These are phyloP conservation scores for Aphelenchoides avenae DNA, from an alignment of 1,140 invertebrate species.

Conservation along the genomic window DNA sequence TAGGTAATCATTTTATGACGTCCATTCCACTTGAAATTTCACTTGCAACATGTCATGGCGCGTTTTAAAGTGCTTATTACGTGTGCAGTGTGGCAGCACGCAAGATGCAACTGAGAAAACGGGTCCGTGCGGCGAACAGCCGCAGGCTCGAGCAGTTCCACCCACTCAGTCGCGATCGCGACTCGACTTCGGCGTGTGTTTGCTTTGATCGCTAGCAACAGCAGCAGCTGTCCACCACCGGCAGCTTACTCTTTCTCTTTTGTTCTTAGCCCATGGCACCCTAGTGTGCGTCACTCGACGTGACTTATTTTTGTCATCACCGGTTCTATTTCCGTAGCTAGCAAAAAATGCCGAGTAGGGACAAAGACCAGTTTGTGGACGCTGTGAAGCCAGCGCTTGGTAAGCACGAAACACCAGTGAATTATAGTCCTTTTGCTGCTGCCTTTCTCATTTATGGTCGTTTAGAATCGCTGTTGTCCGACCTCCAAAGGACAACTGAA, in stretches of 20 bases:
- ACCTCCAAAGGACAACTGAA: conserved; percentile 45
- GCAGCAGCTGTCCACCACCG: neutral
- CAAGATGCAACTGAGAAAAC: too few relatives aligned
- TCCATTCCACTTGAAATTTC: too few relatives aligned
- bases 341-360: conserved; percentile 18
- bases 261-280: too few relatives aligned
- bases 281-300: neutral
- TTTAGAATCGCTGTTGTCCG: conserved; percentile 38
- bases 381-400: conserved; percentile 58
- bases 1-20: too few relatives aligned
- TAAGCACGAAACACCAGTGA: conserved; percentile 19
- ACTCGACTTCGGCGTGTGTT: neutral
- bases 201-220: neutral
- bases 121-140: too few relatives aligned
- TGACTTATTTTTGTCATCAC: neutral
- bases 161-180: too few relatives aligned
- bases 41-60: too few relatives aligned
- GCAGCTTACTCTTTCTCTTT: neutral
- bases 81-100: too few relatives aligned
- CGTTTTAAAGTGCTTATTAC: too few relatives aligned
- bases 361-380: conserved; percentile 52
- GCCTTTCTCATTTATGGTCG: too few relatives aligned
- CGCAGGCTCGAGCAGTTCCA: too few relatives aligned
- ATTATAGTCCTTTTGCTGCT: conserved; percentile 19
- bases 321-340: neutral